A percentile compares a stretch with the other conserved stretches of the same genome.
These are phyloP conservation scores for Motacilla tschutschensis DNA, from an alignment of 2,113 vertebrate genomes.

Conservation along the genomic window DNA sequence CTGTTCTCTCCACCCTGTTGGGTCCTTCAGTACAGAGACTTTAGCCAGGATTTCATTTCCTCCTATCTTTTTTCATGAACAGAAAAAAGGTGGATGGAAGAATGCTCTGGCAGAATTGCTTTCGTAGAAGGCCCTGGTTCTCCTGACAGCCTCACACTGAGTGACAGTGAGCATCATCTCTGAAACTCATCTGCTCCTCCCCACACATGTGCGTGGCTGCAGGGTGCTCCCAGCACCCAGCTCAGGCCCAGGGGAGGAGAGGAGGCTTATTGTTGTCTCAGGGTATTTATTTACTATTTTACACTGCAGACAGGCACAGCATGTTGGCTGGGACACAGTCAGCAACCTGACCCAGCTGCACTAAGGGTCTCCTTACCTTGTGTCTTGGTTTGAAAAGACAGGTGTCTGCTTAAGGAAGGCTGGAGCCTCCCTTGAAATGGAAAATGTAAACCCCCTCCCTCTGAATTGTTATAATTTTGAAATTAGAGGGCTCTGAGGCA, in stretches of 20 bases:
- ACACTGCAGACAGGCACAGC: background rate
- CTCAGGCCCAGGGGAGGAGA: background rate
- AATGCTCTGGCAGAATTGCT: background rate
- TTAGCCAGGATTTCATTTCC: constrained; percentile 25
- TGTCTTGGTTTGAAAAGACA: background rate
- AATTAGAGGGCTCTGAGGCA: background rate
- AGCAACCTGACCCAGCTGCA: background rate
- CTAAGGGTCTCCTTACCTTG: background rate
- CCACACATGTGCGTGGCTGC: background rate
- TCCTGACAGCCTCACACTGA: background rate
- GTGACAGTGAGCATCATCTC: background rate
- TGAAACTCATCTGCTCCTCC: background rate
- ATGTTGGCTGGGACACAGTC: background rate
- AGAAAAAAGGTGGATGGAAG: background rate
- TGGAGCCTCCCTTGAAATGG: background rate
- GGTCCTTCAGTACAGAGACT: constrained; percentile 27
- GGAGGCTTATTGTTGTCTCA: background rate
- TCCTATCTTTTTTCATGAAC: background rate
- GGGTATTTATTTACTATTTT: background rate
- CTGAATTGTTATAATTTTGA: background rate
- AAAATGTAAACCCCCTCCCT: background rate
- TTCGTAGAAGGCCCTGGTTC: background rate
- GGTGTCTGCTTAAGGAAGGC: background rate
- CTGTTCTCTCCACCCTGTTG: constrained; percentile 18
- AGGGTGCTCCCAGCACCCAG: background rate